Conservation (phyloP, 2,888 invertebrate genomes). For the Ornithoptera alexandrae region DNA sequence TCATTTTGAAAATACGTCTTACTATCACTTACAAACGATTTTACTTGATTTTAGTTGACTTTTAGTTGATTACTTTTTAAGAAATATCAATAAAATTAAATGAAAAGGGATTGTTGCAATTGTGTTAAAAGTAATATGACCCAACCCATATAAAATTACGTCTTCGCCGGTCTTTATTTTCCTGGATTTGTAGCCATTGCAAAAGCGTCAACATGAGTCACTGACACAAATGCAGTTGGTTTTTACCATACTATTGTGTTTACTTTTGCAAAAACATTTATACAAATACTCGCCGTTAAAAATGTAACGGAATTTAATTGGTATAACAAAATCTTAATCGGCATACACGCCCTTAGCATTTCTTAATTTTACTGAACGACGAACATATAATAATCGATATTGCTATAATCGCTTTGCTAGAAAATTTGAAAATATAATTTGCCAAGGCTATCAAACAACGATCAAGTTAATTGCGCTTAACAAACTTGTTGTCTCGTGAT, state of each 20-base stretch:
- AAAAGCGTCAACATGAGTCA: slow-evolving; percentile 5
- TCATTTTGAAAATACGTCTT: slow-evolving; percentile 14
- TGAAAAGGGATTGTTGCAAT: neutral
- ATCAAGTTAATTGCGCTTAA: slow-evolving; percentile 1
- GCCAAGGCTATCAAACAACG: neutral
- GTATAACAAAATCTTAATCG: neutral
- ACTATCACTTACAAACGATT: neutral
- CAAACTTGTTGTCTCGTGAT: slow-evolving; percentile 4
- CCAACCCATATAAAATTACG: slow-evolving; percentile 13
- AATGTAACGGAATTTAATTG: neutral
- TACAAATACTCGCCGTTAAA: neutral
- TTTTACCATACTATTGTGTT: neutral
- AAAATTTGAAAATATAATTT: neutral
- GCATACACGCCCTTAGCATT: too few relatives aligned
- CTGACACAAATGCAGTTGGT: neutral
- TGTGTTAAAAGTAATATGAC: slow-evolving; percentile 14
- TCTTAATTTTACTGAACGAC: too few relatives aligned
- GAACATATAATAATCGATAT: too few relatives aligned
- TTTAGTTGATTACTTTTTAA: neutral
- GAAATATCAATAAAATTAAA: neutral
- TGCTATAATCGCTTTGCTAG: too few relatives aligned
- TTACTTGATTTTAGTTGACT: too few relatives aligned
- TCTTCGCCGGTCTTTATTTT: slow-evolving; percentile 18
- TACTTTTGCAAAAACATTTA: neutral
- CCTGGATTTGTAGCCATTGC: slow-evolving; percentile 15